A percentile compares a stretch with the other conserved stretches of the same genome.
Conservation (phyloP, 2,797 vertebrate genomes). For the Urosaurus nigricauda region DNA sequence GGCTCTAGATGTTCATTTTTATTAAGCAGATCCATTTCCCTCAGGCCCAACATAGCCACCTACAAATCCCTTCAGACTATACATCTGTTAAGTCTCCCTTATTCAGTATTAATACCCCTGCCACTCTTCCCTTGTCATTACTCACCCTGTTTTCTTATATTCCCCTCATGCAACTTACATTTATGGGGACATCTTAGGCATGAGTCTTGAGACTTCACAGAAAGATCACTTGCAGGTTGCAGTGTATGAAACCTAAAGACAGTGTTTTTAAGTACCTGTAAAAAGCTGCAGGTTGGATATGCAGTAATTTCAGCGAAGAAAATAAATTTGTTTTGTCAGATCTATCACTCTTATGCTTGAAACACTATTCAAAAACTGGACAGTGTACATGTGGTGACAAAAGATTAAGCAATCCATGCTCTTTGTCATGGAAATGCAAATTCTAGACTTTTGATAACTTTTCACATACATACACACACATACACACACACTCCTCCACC, state of each 20-base stretch:
- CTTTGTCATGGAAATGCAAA: not conserved
- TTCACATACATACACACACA: not conserved
- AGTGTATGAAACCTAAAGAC: not conserved
- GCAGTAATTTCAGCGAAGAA: not conserved
- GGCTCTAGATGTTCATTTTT: conserved; percentile 6
- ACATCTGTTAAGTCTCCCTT: not conserved
- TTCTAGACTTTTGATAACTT: not conserved
- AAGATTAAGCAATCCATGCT: not conserved
- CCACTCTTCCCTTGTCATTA: not conserved
- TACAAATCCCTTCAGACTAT: not conserved
- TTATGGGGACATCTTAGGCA: not conserved
- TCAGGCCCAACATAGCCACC: not conserved
- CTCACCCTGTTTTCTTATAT: not conserved
- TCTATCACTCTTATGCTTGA: not conserved
- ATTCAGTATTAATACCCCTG: not conserved
- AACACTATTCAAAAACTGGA: not conserved
- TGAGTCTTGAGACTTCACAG: not conserved
- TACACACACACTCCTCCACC: not conserved
- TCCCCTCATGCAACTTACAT: not conserved
- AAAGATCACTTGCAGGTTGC: not conserved
- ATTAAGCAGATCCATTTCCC: not conserved
- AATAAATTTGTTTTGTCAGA: not conserved
- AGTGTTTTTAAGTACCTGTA: not conserved
- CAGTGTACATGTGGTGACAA: not conserved
- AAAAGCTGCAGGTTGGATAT: not conserved